Percentiles rank a stretch among this genome's conserved stretches.
These are phyloP conservation scores for Mustela nigripes DNA, from an alignment of 2,113 vertebrate genomes.

Conservation along the genomic window DNA sequence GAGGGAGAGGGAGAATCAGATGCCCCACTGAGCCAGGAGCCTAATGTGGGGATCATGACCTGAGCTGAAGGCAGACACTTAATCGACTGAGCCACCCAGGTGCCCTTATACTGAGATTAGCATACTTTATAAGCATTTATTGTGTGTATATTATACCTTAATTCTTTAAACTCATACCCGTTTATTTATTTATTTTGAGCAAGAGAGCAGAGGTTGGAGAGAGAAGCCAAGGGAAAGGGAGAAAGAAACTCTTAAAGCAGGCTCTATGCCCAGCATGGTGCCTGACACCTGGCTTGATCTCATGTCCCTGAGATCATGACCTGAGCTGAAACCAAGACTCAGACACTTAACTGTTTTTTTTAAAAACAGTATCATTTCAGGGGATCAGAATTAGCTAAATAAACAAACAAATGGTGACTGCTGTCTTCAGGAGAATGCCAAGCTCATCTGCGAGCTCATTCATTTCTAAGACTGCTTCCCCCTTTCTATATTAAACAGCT, in stretches of 20 bases:
- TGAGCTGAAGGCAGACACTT: no score
- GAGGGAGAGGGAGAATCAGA: no score
- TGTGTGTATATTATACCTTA: neutral
- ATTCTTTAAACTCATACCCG: neutral
- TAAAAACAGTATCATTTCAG: neutral
- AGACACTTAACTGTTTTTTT: neutral
- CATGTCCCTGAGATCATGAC: neutral
- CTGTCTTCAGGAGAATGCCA: neutral
- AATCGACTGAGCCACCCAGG: no score
- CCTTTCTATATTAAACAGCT: neutral
- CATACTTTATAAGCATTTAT: neutral
- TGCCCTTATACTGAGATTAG: neutral
- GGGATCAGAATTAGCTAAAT: neutral
- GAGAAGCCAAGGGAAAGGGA: neutral
- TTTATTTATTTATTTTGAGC: neutral
- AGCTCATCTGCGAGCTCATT: neutral
- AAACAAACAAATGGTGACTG: neutral
- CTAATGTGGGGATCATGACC: no score
- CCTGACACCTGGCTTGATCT: neutral
- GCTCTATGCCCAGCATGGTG: neutral
- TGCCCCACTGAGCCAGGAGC: no score
- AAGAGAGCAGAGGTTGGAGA: neutral
- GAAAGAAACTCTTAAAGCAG: neutral
- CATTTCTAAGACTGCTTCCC: neutral
- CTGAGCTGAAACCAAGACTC: neutral